A percentile compares a stretch with the other conserved stretches of the same genome.
These are phyloP conservation scores for Rhamphomyia laevipes DNA, from an alignment of 2,888 invertebrate genomes.

Conservation along the genomic window DNA sequence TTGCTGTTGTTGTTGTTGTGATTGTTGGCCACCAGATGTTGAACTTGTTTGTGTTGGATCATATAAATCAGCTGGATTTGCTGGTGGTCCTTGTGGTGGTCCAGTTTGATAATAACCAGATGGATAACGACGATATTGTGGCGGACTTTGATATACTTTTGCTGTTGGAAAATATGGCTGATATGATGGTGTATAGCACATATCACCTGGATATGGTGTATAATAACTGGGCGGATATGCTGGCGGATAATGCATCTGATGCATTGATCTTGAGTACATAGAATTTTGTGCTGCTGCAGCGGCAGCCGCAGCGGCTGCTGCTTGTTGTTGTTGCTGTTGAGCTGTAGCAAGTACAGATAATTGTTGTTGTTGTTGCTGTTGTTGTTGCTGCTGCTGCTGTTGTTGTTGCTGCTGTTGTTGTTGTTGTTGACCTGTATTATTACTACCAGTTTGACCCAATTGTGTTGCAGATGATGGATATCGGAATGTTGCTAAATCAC, in stretches of 20 bases:
- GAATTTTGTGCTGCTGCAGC: slow-evolving; percentile 32
- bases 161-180: slow-evolving; percentile 41
- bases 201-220: slow-evolving; percentile 36
- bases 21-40: slow-evolving; percentile 14
- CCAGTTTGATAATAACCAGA: slow-evolving; percentile 26
- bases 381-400: slow-evolving; percentile 23
- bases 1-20: slow-evolving; percentile 18
- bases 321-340: slow-evolving; percentile 22
- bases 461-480: slow-evolving; percentile 19
- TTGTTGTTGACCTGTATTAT: not conserved
- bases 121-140: slow-evolving; percentile 27
- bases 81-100: slow-evolving; percentile 21
- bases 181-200: slow-evolving; percentile 42
- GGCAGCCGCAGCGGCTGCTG: slow-evolving; percentile 22
- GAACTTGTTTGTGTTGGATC: slow-evolving; percentile 24
- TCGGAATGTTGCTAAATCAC: slow-evolving; percentile 29
- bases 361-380: slow-evolving; percentile 27
- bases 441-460: not conserved
- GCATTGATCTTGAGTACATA: slow-evolving; percentile 33
- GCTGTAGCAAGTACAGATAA: not conserved
- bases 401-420: slow-evolving; percentile 18
- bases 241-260: slow-evolving; percentile 38
- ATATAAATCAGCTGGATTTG: slow-evolving; percentile 29
- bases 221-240: slow-evolving; percentile 37
- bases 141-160: slow-evolving; percentile 39